Conservation (phyloP, 2,888 invertebrate genomes). For the Amiota communis region DNA sequence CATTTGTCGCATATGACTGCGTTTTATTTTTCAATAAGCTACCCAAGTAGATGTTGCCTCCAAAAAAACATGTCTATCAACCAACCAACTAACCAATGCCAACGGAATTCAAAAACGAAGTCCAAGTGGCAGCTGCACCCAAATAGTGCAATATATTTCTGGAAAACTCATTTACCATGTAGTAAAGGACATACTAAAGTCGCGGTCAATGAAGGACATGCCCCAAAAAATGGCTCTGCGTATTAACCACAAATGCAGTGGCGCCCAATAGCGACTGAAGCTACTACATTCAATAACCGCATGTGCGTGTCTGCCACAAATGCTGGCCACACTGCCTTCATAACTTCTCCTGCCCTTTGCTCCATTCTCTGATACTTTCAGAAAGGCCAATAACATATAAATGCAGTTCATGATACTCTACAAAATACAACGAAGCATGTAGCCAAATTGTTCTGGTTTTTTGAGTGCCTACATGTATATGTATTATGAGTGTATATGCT, state of each 20-base stretch:
- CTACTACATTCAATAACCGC: not conserved
- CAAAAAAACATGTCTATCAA: too few relatives aligned
- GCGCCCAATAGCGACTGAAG: not conserved
- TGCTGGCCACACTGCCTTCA: not conserved
- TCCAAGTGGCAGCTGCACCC: not conserved
- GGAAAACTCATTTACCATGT: too few relatives aligned
- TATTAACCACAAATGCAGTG: conserved; percentile 5
- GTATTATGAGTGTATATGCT: not conserved
- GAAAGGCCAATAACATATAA: not conserved
- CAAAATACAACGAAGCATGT: not conserved
- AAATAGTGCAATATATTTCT: not conserved
- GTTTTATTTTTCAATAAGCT: too few relatives aligned
- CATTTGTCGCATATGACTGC: too few relatives aligned
- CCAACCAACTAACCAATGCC: too few relatives aligned
- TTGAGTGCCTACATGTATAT: not conserved
- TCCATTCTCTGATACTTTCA: not conserved
- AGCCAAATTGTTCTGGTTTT: conserved; percentile 16
- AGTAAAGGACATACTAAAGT: too few relatives aligned
- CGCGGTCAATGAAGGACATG: not conserved
- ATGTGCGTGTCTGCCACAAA: not conserved
- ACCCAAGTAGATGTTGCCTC: too few relatives aligned
- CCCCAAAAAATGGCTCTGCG: conserved; percentile 1
- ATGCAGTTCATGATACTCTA: not conserved
- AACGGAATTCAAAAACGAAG: not conserved
- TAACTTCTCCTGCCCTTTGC: not conserved